phyloP scores from a whole-genome alignment of 2,113 vertebrate species.

The Melanerpes aurifrons region DNA sequence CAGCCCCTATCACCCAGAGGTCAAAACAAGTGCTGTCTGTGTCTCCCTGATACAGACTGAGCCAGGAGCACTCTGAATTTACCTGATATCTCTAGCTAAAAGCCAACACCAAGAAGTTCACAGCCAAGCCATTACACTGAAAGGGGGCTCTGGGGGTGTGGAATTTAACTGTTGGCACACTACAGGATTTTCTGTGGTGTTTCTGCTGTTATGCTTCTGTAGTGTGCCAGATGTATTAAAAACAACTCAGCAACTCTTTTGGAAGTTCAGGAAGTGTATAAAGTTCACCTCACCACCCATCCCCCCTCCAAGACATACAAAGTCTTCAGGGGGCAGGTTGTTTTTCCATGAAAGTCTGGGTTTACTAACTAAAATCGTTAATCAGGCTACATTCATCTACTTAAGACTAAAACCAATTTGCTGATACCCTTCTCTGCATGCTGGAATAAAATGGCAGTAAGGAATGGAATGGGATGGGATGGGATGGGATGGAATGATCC shows the following conservation, averaged over 20 bases:
- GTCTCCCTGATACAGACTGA: background rate
- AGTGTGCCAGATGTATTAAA: background rate
- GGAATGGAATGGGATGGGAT: no score
- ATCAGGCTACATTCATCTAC: no score
- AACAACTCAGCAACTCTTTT: background rate
- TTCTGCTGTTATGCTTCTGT: background rate
- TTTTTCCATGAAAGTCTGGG: background rate
- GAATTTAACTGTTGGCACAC: background rate
- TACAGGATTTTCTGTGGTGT: background rate
- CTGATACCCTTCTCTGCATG: background rate
- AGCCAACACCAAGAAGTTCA: background rate
- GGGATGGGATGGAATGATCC: no score
- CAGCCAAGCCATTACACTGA: background rate
- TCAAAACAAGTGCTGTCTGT: background rate
- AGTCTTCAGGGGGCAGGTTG: background rate
- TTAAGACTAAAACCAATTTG: background rate
- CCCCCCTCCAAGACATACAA: background rate
- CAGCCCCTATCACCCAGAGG: background rate
- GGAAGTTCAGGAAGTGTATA: background rate
- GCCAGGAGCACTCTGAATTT: background rate
- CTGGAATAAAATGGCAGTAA: background rate
- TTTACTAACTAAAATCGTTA: background rate
- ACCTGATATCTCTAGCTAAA: background rate
- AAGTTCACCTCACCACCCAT: background rate
- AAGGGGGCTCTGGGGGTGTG: rapidly evolving